Base-by-base conservation (phyloP, 2,113 vertebrate genomes). In the Nothoprocta pentlandii region DNA sequence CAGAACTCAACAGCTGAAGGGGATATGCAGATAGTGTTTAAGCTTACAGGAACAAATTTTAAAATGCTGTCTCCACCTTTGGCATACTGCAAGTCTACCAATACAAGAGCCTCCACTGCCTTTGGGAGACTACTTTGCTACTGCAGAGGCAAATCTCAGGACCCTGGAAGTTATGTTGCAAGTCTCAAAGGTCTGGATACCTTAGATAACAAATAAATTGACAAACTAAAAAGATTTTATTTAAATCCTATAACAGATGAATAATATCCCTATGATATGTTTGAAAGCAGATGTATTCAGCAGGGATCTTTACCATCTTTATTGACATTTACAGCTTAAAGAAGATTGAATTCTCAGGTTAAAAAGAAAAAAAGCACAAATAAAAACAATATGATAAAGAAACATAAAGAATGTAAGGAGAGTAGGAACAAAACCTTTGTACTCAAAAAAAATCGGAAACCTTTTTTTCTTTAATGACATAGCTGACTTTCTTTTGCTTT, bases 401-500 rank as follows among this genome's bases (percentile, higher is more conserved):
- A 69, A 22, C 6, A 39, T 1, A 41, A 21, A 32, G 12, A 32
- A 39, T 30, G 25, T 36, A 34, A 49, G 34, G 11, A 22, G 14
- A 49, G 13, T 12, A 51, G 5, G 23, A 62, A 76, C 2, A 58
- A 69, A 80, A 67, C 6, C 1, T 19, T 80, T 54, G 4, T 10
- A 49, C 2, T 30, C 2, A 54, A 34, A 75, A 73, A 0, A 0
- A 26, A 39, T 39, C 8, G 16, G 39, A 26, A 74, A 19, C 2
- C 2, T 17, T 2, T 16, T 5, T 5, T 32, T 36, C n/a, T 15
- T 11, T 30, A 69, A 56, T 19, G 30, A 56, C 14, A 85, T 23
- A 51, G 21, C 14, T 34, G 56, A 12, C 49, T 75, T 63, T 59
- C 32, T 89, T 41, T 54, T 75, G 6, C 25, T 42, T 56, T 56